These are phyloP conservation scores for Toxotes lorentzi DNA, from an alignment of 2,797 vertebrate species.

Conservation along the genomic window DNA sequence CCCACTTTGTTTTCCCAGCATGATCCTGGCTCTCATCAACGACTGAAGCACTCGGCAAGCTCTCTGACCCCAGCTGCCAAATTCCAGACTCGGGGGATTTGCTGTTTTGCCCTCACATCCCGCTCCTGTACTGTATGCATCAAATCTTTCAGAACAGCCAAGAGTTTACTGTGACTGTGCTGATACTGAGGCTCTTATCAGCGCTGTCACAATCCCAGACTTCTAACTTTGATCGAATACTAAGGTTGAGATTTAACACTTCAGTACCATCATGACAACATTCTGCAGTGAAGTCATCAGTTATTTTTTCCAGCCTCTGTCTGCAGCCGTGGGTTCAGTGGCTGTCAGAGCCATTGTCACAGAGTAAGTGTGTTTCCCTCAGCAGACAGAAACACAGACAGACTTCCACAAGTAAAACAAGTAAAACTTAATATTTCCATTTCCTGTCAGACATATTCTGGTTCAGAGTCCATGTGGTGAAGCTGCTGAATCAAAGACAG, in stretches of 20 bases:
- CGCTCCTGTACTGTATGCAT: slow-evolving; percentile 31
- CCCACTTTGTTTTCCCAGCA: slow-evolving; percentile 82
- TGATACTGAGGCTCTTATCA: neutral
- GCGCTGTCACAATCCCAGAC: slow-evolving; percentile 17
- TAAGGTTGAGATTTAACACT: slow-evolving; percentile 43
- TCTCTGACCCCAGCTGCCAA: slow-evolving; percentile 69
- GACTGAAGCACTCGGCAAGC: slow-evolving; percentile 85
- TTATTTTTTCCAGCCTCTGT: neutral
- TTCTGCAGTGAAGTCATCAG: neutral
- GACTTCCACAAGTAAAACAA: neutral
- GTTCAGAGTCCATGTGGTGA: neutral
- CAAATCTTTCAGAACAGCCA: slow-evolving; percentile 20
- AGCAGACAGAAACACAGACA: too few species aligned
- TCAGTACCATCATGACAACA: slow-evolving; percentile 7
- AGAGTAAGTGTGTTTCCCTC: too few species aligned
- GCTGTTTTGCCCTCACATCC: slow-evolving; percentile 30
- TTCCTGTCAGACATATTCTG: neutral
- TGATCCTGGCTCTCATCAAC: slow-evolving; percentile 98
- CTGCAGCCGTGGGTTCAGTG: neutral
- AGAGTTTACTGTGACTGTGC: neutral
- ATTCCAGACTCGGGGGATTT: slow-evolving; percentile 68
- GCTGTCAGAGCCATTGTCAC: neutral
- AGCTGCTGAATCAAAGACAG: too few species aligned
- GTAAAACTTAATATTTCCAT: neutral
- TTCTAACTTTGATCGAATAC: slow-evolving; percentile 12